A percentile compares a stretch with the other conserved stretches of the same genome.
These are phyloP conservation scores for Crypturellus tataupa DNA, from an alignment of 2,797 vertebrate genomes.

Conservation along the genomic window DNA sequence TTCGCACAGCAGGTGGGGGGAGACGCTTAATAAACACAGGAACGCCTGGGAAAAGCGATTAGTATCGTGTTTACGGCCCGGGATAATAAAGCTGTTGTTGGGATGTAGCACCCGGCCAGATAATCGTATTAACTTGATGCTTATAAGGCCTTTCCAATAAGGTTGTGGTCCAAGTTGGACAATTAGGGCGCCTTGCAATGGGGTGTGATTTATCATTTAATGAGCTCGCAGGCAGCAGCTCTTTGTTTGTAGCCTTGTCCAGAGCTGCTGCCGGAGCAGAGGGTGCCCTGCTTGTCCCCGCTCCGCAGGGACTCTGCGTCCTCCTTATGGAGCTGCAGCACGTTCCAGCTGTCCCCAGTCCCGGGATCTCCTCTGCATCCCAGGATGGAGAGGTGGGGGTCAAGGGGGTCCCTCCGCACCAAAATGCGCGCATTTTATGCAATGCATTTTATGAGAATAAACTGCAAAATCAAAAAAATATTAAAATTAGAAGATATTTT, in stretches of 20 bases:
- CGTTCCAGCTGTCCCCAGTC: not conserved
- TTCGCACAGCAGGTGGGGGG: not conserved
- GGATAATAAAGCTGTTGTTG: not conserved
- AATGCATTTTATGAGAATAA: too few relatives aligned
- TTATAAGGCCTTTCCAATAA: not conserved
- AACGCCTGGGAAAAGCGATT: conserved; percentile 21
- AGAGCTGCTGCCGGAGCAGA: not conserved
- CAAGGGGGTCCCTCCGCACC: fast-evolving
- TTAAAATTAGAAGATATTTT: too few relatives aligned
- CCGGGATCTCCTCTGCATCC: too few relatives aligned
- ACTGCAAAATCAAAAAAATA: too few relatives aligned
- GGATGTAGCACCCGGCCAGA: not conserved
- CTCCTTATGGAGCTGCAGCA: too few relatives aligned
- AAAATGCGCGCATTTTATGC: too few relatives aligned
- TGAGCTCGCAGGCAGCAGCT: not conserved
- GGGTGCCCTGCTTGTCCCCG: not conserved
- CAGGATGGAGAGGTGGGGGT: fast-evolving
- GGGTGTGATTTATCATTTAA: fast-evolving
- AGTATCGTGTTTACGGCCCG: not conserved
- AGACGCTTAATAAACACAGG: not conserved
- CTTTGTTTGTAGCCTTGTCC: not conserved
- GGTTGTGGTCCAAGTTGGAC: not conserved
- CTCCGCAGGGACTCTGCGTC: too few relatives aligned
- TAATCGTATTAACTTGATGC: not conserved
- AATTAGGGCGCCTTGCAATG: not conserved